Evolutionary conservation across 2,113 vertebrate genomes (phyloP), one percentile per base, ranked within the genome.

Genomic region (Oenanthe oenanthe): DNA sequence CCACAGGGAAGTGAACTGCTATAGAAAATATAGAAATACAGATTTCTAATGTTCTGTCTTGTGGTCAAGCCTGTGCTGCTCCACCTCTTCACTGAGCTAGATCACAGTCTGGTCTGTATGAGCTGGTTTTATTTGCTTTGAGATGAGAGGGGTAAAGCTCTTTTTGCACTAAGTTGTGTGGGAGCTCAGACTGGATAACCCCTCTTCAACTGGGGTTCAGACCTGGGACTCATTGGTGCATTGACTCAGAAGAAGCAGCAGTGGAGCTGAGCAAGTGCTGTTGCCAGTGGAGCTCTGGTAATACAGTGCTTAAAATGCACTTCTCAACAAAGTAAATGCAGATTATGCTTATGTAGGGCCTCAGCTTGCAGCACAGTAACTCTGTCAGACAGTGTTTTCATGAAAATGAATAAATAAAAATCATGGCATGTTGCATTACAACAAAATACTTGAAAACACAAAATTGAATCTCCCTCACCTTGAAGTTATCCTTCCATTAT

Each of bases 391-490:
- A 31, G 11, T 53, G 28, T 89, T 94, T 91, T 78, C 73, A 61
- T 89, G 65, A 48, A 77, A 62, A 95, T 47, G 17, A 74, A 74
- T 80, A 91, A 86, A 57, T 79, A 87, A 91, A 89, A 89, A n/a
- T 81, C 19, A 19, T 25, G 70, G 53, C 26, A 24, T 29, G 50
- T 73, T 84, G 34, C 57, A 53, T 89, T 85, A 61, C 71, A 79
- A 38, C 57, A 34, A 61, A 92, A 89, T 68, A 71, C 43, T 74
- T 87, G 80, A 68, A 88, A 95, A 71, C 42, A 76, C 54, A 74
- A 81, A 77, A 83, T 12, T 71, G 66, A 92, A 60, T 78, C 58
- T 65, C 79, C 38, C 58, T 93, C 71, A 72, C 43, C 34, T 75
- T 76, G n/a, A 75, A 76, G 54, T 82, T 85, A 26, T 51, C 57